A percentile compares a stretch with the other conserved stretches of the same genome.
These are phyloP conservation scores for Spilosoma lubricipeda DNA, from an alignment of 2,888 invertebrate species.

Conservation along the genomic window DNA sequence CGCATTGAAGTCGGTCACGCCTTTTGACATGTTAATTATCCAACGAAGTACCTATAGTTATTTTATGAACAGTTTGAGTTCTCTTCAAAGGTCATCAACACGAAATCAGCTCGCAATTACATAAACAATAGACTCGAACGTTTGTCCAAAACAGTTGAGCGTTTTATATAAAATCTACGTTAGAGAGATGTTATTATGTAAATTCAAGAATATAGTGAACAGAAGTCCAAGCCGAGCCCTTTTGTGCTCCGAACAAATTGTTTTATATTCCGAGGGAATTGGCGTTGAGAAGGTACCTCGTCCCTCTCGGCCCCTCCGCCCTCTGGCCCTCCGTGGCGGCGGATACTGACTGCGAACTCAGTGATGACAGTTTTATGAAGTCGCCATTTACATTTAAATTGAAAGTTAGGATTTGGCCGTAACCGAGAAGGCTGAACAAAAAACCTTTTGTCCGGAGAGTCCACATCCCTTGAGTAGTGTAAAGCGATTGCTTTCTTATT, in stretches of 20 bases:
- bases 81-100: not conserved
- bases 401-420: conserved; percentile 56
- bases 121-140: conserved; percentile 15
- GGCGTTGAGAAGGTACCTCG: conserved; percentile 37
- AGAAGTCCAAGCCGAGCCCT: conserved; percentile 58
- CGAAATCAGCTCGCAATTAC: conserved; percentile 2
- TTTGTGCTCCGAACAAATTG: conserved; percentile 65
- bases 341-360: conserved; percentile 49
- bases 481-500: conserved; percentile 13
- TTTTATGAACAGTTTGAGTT: not conserved
- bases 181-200: conserved; percentile 58
- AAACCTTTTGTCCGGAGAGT: conserved; percentile 33
- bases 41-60: no score
- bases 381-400: conserved; percentile 66
- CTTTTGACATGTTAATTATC: not conserved
- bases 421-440: conserved; percentile 21
- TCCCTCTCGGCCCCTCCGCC: conserved; percentile 16
- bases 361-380: conserved; percentile 67
- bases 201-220: conserved; percentile 61
- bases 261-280: conserved; percentile 61
- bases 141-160: conserved; percentile 24
- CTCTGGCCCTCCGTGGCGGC: conserved; percentile 21
- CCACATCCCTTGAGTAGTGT: conserved; percentile 6
- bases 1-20: not conserved
- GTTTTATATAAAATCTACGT: conserved; percentile 49